Percentiles rank a stretch among this genome's conserved stretches.
phyloP scores from a whole-genome alignment of 2,113 vertebrate genomes.

The Tragelaphus scriptus region DNA sequence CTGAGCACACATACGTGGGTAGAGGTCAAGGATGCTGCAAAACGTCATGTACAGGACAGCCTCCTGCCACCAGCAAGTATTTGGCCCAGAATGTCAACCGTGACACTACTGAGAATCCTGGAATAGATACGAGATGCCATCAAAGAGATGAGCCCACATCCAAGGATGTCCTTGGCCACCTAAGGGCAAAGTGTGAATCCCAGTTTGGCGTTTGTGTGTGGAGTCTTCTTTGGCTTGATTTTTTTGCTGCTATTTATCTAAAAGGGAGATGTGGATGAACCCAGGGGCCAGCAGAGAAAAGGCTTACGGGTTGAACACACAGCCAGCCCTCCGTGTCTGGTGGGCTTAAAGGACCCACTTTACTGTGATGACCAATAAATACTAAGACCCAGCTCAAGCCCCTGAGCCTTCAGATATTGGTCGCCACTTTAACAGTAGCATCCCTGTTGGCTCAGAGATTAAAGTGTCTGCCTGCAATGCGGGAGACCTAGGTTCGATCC shows the following conservation, averaged over 20 bases:
- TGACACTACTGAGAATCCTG: accelerated
- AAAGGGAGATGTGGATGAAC: neutral
- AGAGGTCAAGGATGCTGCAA: neutral
- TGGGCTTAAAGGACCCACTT: neutral
- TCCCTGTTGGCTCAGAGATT: too few relatives aligned
- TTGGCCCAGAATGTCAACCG: neutral
- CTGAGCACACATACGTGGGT: neutral
- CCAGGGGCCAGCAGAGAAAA: neutral
- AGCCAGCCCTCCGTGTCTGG: neutral
- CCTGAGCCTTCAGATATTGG: neutral
- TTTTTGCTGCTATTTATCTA: neutral
- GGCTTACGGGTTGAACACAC: neutral
- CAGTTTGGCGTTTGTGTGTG: neutral
- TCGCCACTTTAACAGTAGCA: neutral
- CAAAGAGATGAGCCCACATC: neutral
- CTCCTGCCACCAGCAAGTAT: neutral
- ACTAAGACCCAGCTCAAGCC: neutral
- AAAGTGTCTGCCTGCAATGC: too few relatives aligned
- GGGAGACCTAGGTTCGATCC: too few relatives aligned
- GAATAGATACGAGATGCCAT: neutral
- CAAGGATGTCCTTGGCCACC: neutral
- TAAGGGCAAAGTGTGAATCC: neutral
- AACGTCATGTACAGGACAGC: neutral
- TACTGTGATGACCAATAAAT: neutral
- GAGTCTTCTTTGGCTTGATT: neutral